Percentiles rank a stretch among this genome's conserved stretches.
These are phyloP conservation scores for Caenorhabditis virilis DNA, from an alignment of 2,888 invertebrate genomes.

Conservation along the genomic window DNA sequence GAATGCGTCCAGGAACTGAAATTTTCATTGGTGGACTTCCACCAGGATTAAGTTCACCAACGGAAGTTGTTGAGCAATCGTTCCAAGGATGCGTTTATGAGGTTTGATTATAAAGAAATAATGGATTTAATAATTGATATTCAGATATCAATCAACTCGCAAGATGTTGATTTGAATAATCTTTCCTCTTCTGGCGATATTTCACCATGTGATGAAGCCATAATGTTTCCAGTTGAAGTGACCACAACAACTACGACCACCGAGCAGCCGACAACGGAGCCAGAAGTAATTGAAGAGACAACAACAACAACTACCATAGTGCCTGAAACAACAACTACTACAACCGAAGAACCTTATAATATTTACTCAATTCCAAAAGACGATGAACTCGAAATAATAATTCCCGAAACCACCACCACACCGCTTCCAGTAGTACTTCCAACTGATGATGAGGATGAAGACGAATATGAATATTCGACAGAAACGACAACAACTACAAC, in stretches of 20 bases:
- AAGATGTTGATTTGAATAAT: slow-evolving; percentile 26
- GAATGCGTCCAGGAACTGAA: slow-evolving; percentile 42
- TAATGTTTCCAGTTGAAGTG: slow-evolving; percentile 3
- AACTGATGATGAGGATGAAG: slow-evolving; percentile 21
- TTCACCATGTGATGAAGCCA: slow-evolving; percentile 29
- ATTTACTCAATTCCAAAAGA: slow-evolving; percentile 36
- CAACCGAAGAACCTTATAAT: slow-evolving; percentile 17
- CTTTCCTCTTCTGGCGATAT: slow-evolving; percentile 29
- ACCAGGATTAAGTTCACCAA: slow-evolving; percentile 49
- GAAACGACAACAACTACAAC: not conserved
- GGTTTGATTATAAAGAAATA: too few species aligned
- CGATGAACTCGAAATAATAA: slow-evolving; percentile 19
- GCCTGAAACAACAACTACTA: slow-evolving; percentile 11
- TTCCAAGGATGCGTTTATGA: slow-evolving; percentile 49
- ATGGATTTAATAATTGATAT: too few species aligned
- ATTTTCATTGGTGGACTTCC: slow-evolving; percentile 61
- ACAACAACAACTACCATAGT: slow-evolving; percentile 8
- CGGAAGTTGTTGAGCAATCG: slow-evolving; percentile 40
- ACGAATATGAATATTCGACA: slow-evolving; percentile 10
- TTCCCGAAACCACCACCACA: slow-evolving; percentile 19
- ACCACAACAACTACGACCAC: not conserved
- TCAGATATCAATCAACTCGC: slow-evolving; percentile 19
- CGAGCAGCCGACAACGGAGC: too few species aligned
- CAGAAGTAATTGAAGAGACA: not conserved
- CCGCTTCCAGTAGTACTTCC: slow-evolving; percentile 6